Evolutionary conservation across 2,113 vertebrate species (phyloP), one percentile per base, ranked within the genome.

Genomic region (Ctenomys sociabilis): DNA sequence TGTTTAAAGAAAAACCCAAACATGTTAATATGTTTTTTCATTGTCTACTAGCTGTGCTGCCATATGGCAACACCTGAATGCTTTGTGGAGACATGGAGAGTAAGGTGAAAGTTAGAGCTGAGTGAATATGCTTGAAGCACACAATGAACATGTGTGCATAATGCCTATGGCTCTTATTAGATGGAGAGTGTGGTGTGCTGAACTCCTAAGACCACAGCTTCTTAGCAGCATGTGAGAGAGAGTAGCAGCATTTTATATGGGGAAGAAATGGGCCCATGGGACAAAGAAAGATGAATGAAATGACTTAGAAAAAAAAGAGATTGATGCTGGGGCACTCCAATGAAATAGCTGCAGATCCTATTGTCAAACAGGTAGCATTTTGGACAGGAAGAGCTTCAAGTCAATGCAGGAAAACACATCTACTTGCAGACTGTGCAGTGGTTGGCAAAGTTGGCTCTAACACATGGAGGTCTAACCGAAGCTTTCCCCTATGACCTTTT

Each of bases 111-210:
- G 8, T 54, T 61, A 19, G 37, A 59, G 7, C 2, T 16, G 52
- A 95, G 13, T 32, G 43, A 40, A 66, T 75, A 83, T 10, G 3
- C 28, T n/a, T 40, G 32, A 84, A 26, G 26, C 64, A n/a, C 9
- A 22, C 1, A 1, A 14, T 40, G 21, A 10, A 3, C 12, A 3
- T 0, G 2, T 49, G 66, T 37, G 19, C 0, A 7, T 26, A 54
- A 7, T 59, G 3, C 77, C 68, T 30, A 5, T 17, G 13, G 77
- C 32, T 49, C 30, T 28, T 37, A 4, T 6, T 24, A 16, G 13
- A 3, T 49, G 32, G 3, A 6, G 14, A 30, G 1, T 11, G 19
- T 3, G 54, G 37, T 37, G 68, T n/a, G 43, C 61, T 0, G 0
- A 77, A 77, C 3, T 16, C n/a, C 72, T 77, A 28, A 83, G 24